Percentiles rank a stretch among this genome's conserved stretches.
Conservation (phyloP, 1,140 invertebrate species). For the Hyposmocoma kahamanoa region DNA sequence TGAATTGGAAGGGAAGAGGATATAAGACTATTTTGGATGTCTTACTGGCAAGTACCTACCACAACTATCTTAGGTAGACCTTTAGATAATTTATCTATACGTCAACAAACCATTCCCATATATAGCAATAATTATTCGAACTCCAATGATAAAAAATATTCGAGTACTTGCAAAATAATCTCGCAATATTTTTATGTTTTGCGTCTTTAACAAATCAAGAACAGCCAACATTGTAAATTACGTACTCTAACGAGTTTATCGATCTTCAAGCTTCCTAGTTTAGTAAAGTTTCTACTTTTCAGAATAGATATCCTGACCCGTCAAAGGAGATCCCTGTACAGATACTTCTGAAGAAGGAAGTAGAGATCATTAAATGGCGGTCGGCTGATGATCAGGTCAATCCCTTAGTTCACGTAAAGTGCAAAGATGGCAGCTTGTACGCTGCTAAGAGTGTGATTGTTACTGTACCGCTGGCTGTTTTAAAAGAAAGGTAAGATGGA, state of each 20-base stretch:
- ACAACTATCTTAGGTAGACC: too few relatives aligned
- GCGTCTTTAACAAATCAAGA: too few relatives aligned
- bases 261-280: too few relatives aligned
- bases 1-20: constrained; percentile 64
- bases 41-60: constrained; percentile 54
- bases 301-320: constrained; percentile 62
- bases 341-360: constrained; percentile 61
- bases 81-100: too few relatives aligned
- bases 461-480: constrained; percentile 80
- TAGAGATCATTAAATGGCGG: constrained; percentile 58
- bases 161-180: too few relatives aligned
- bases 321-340: constrained; percentile 48
- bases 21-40: constrained; percentile 57
- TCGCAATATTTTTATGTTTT: too few relatives aligned
- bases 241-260: too few relatives aligned
- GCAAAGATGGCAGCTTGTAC: constrained; percentile 75
- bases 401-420: constrained; percentile 68
- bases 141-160: too few relatives aligned
- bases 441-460: constrained; percentile 79
- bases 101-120: too few relatives aligned
- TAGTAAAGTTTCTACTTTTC: too few relatives aligned
- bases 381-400: constrained; percentile 26
- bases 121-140: too few relatives aligned
- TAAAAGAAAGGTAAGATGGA: constrained; percentile 75
- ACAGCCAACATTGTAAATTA: too few relatives aligned